These are phyloP conservation scores for Cyclopterus lumpus DNA, from an alignment of 2,797 vertebrate species.

Conservation along the genomic window DNA sequence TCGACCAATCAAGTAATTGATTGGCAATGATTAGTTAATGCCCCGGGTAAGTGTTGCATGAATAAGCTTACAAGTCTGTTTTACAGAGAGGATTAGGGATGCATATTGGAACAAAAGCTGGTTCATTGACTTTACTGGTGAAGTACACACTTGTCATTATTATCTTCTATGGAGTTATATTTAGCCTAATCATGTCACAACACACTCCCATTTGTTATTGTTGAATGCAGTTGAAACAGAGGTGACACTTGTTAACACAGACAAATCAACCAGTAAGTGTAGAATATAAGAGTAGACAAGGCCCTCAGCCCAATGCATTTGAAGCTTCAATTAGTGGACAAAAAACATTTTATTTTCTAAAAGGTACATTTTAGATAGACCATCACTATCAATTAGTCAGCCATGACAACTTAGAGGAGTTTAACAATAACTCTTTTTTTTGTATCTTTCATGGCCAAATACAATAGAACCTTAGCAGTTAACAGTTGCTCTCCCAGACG, in stretches of 20 bases:
- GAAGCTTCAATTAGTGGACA: no score
- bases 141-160: slow-evolving; percentile 22
- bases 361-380: neutral
- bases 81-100: slow-evolving; percentile 17
- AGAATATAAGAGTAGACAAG: neutral
- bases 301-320: no score
- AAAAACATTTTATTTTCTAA: neutral
- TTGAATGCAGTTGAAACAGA: neutral
- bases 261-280: slow-evolving; percentile 5
- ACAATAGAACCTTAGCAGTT: neutral
- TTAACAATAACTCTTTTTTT: slow-evolving; percentile 1
- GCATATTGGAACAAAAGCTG: slow-evolving; percentile 9
- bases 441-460: neutral
- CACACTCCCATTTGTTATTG: neutral
- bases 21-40: slow-evolving; percentile 46
- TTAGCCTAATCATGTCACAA: slow-evolving; percentile 20
- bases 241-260: slow-evolving; percentile 7
- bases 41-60: slow-evolving; percentile 37
- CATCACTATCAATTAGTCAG: neutral
- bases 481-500: neutral
- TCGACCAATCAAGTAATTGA: slow-evolving; percentile 37
- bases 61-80: slow-evolving; percentile 24
- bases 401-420: neutral
- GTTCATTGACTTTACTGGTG: slow-evolving; percentile 30
- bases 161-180: slow-evolving; percentile 24